Conservation (phyloP, 1,140 invertebrate species). For the Phocides pigmalion region DNA sequence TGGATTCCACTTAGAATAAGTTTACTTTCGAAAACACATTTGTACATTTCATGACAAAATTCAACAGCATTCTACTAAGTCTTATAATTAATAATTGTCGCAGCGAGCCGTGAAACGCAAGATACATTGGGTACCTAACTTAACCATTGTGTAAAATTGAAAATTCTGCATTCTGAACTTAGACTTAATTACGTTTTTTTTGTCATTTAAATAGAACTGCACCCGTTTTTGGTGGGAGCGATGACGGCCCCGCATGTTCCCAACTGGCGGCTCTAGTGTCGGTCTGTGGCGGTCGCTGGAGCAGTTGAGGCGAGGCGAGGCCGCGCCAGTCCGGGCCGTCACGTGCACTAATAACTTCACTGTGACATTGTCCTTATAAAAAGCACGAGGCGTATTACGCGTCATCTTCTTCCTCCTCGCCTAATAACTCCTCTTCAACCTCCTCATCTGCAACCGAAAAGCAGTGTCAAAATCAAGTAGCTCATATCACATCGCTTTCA, state of each 20-base stretch:
- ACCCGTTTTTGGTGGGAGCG: slow-evolving; percentile 80
- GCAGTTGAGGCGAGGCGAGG: slow-evolving; percentile 76
- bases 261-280: slow-evolving; percentile 58
- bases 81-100: slow-evolving; percentile 67
- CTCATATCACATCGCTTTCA: not conserved
- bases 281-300: slow-evolving; percentile 40
- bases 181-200: slow-evolving; percentile 77
- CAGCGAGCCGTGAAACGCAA: slow-evolving; percentile 58
- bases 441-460: slow-evolving; percentile 85
- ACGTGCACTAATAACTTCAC: slow-evolving; percentile 80
- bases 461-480: slow-evolving; percentile 4
- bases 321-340: slow-evolving; percentile 70
- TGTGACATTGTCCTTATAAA: slow-evolving; percentile 81
- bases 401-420: slow-evolving; percentile 86
- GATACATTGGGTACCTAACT: slow-evolving; percentile 75
- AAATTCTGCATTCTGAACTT: slow-evolving; percentile 74
- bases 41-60: slow-evolving; percentile 83
- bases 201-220: slow-evolving; percentile 81
- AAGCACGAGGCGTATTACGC: slow-evolving; percentile 82
- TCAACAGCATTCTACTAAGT: slow-evolving; percentile 82
- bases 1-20: slow-evolving; percentile 72
- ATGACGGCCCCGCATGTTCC: slow-evolving; percentile 74
- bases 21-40: slow-evolving; percentile 82
- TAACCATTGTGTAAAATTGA: slow-evolving; percentile 73
- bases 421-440: slow-evolving; percentile 81